These are phyloP conservation scores for Ladona fulva DNA, from an alignment of 1,140 invertebrate genomes.

Conservation along the genomic window DNA sequence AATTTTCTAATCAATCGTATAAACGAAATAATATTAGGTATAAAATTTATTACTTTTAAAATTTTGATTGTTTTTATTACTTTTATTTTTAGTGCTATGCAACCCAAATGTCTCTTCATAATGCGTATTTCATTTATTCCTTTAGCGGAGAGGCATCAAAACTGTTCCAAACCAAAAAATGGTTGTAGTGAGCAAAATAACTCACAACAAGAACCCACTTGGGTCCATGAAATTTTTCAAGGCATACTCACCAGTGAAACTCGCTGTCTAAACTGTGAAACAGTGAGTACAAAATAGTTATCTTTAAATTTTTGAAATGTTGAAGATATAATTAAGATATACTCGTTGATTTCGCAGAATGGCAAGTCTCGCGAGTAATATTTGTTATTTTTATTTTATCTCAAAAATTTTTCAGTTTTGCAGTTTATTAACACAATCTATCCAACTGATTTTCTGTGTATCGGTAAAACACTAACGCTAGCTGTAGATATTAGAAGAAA, in stretches of 20 bases:
- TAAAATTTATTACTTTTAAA: background rate
- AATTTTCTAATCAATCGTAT: slow-evolving; percentile 98
- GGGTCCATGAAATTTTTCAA: slow-evolving; percentile 99
- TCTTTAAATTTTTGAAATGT: no score
- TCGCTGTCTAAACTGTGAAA: slow-evolving; percentile 98
- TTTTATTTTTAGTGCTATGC: background rate
- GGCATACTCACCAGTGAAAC: slow-evolving; percentile 99
- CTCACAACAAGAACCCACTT: slow-evolving; percentile 77
- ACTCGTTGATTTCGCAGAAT: no score
- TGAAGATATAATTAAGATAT: no score
- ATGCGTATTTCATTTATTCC: slow-evolving; percentile 19
- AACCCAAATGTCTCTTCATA: slow-evolving; percentile 21
- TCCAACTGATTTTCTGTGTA: no score
- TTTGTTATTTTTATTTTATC: no score
- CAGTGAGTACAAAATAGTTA: slow-evolving; percentile 47
- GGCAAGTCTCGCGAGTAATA: no score
- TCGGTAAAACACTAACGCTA: no score
- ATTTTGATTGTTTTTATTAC: background rate
- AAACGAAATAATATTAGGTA: slow-evolving; percentile 84
- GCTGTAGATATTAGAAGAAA: no score
- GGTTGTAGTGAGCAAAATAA: slow-evolving; percentile 35
- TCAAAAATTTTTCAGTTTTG: no score
- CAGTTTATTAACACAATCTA: no score
- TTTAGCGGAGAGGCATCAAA: slow-evolving; percentile 71
- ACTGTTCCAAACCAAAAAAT: slow-evolving; percentile 38